A percentile compares a stretch with the other conserved stretches of the same genome.
These are phyloP conservation scores for Melanotaenia boesemani DNA, from an alignment of 2,797 vertebrate genomes.

Conservation along the genomic window DNA sequence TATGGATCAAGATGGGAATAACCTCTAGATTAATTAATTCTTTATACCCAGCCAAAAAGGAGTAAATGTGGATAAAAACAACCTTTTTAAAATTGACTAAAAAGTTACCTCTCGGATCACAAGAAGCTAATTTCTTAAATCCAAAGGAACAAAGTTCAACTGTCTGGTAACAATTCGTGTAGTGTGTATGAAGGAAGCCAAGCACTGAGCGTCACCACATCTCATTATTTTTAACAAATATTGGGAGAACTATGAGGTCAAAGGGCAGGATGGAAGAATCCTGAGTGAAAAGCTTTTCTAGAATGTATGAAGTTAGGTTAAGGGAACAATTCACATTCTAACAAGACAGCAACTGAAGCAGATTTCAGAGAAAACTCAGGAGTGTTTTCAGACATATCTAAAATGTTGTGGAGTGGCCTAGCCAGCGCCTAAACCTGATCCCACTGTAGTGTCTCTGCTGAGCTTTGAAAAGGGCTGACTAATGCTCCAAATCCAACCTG, in stretches of 20 bases:
- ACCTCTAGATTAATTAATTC: neutral
- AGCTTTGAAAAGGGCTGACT: neutral
- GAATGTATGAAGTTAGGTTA: neutral
- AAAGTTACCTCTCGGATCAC: too few relatives aligned
- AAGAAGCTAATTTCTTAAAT: too few relatives aligned
- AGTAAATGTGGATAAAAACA: too few relatives aligned
- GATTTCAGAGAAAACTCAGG: neutral
- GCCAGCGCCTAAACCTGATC: neutral
- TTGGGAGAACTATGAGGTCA: too few relatives aligned
- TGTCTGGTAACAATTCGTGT: too few relatives aligned
- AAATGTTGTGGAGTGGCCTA: neutral
- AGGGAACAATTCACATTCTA: neutral
- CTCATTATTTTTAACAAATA: neutral
- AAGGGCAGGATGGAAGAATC: neutral
- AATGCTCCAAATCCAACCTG: neutral
- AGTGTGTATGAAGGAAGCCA: too few relatives aligned
- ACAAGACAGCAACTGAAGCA: neutral
- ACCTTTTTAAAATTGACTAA: too few relatives aligned
- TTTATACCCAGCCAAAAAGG: neutral
- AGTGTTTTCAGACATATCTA: conserved; percentile 1
- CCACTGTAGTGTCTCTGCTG: neutral
- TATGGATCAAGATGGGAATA: neutral
- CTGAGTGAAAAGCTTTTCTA: neutral
- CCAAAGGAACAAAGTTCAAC: too few relatives aligned
- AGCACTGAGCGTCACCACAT: too few relatives aligned